These are phyloP conservation scores for Dolichomitus sp. DNA, from an alignment of 2,888 invertebrate genomes.

Conservation along the genomic window DNA sequence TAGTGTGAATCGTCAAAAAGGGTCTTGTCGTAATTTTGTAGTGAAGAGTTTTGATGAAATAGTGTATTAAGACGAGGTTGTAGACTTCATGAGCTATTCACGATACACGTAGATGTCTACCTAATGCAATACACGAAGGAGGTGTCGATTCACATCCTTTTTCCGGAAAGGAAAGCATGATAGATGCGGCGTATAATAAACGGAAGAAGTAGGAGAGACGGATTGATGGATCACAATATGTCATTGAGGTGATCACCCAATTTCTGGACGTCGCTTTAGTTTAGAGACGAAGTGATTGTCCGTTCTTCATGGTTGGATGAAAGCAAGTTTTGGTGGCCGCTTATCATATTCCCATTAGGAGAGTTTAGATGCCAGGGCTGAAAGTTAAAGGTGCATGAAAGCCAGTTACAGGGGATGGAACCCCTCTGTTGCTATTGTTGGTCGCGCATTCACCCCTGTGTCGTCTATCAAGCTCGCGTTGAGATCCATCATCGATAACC, in stretches of 20 bases:
- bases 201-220: conserved; percentile 11
- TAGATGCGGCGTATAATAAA: too few species aligned
- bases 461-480: conserved; percentile 33
- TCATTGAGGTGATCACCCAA: conserved; percentile 52
- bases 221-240: conserved; percentile 58
- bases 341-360: conserved; percentile 64
- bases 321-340: conserved; percentile 54
- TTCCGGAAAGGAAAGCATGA: too few species aligned
- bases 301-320: conserved; percentile 48
- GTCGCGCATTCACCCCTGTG: conserved; percentile 24
- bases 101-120: too few species aligned
- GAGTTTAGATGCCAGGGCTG: conserved; percentile 23
- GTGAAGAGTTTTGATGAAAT: background rate
- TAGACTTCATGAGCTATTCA: too few species aligned
- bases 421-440: conserved; percentile 59
- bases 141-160: too few species aligned
- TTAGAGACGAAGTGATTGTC: conserved; percentile 53
- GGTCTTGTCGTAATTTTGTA: background rate
- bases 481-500: conserved; percentile 67
- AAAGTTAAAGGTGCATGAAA: conserved; percentile 36
- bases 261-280: conserved; percentile 40
- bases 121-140: too few species aligned
- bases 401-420: conserved; percentile 7
- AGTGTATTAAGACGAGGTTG: too few species aligned
- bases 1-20: background rate